Evolutionary conservation across 2,113 vertebrate genomes (phyloP), one percentile per base, ranked within the genome.

Genomic region (Aix galericulata): DNA sequence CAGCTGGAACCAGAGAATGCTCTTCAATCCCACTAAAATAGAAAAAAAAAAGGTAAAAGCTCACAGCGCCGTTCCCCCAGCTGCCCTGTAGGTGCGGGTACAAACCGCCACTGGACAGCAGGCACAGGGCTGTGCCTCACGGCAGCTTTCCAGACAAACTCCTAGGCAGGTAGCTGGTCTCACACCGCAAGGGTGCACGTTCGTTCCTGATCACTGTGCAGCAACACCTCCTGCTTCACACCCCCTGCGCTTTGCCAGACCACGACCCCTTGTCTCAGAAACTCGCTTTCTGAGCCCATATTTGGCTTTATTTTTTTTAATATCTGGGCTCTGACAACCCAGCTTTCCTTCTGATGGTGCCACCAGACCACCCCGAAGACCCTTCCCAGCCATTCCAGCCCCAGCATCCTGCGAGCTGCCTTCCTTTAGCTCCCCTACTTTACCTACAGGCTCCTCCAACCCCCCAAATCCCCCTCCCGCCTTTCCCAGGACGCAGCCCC

Each of bases 41-140:
- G 25, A 34, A 48, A 38, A 5, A 9, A 12, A 12, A 1, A 1
- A 62, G n/a, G 23, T 11, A 82, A 68, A 79, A 31, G 21, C 36
- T 75, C 2, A 1, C 32, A 38, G 36, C 0, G 2, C 40, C 0
- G 4, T 62, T 56, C 40, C 10, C 26, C 36, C 2, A 1, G 17
- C 40, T 44, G 40, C 18, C 26, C 63, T 66, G 29, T 44, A 27
- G 68, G 4, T 32, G 40, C n/a, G 8, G 1, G 1, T 2, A 13
- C 36, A 58, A 21, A 3, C 34, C 29, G 29, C 13, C 29, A 22
- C 60, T 3, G 18, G 22, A 10, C 13, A 7, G 40, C 52, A 34
- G 60, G 29, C 0, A 7, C 36, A 29, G 27, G 42, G 46, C 22
- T 36, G 8, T 31, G 27, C 8, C 12, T 17, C 36, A 64, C 14